Conservation (phyloP, 2,888 invertebrate genomes). For the Ichneumoninae sp. region DNA sequence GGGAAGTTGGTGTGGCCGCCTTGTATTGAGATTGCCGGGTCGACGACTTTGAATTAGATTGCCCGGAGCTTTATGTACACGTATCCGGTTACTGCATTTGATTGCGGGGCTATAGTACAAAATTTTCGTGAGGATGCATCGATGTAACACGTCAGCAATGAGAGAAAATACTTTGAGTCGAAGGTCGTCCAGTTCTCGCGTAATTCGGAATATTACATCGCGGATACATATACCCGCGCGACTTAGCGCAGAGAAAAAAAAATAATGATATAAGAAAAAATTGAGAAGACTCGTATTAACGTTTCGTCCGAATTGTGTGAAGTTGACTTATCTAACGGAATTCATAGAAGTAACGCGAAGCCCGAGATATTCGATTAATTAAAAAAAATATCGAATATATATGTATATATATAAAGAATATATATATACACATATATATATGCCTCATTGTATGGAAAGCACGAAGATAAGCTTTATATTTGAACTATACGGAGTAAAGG, state of each 20-base stretch:
- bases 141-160: neutral
- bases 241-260: neutral
- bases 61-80: neutral
- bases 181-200: neutral
- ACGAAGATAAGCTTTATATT: neutral
- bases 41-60: neutral
- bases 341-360: conserved; percentile 25
- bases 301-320: neutral
- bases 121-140: neutral
- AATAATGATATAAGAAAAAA: neutral
- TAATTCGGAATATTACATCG: neutral
- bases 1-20: too few relatives aligned
- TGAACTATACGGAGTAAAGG: conserved; percentile 21
- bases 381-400: neutral
- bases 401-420: neutral
- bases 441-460: conserved; percentile 7
- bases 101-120: neutral
- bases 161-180: conserved; percentile 2
- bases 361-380: neutral
- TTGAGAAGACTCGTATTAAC: conserved; percentile 5
- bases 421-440: neutral
- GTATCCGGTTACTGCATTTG: conserved; percentile 7
- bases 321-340: conserved; percentile 14
- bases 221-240: neutral
- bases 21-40: too few relatives aligned